Evolutionary conservation across 2,113 vertebrate species (phyloP).

Genomic region (Puffinus mauretanicus): DNA sequence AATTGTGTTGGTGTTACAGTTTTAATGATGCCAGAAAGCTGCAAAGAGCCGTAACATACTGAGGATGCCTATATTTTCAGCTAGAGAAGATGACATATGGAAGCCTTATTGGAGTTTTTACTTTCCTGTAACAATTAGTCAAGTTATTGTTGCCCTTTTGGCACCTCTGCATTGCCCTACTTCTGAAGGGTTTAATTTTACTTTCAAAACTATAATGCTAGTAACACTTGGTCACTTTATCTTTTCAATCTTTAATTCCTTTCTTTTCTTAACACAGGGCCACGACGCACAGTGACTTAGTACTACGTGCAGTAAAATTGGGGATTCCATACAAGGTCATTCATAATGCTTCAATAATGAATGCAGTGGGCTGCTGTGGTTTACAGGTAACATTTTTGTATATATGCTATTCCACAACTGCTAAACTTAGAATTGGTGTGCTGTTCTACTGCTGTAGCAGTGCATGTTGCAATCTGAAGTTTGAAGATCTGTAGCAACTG

Average conservation of each 20-base stretch:
- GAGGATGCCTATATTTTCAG: neutral
- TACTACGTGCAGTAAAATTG: constrained; percentile 86
- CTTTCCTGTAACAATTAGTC: neutral
- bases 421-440: neutral
- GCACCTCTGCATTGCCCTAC: neutral
- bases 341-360: constrained; percentile 97
- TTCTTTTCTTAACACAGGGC: constrained; percentile 77
- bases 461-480: neutral
- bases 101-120: neutral
- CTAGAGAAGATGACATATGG: neutral
- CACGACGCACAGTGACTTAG: constrained; percentile 95
- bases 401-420: neutral
- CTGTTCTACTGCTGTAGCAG: neutral
- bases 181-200: neutral
- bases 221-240: neutral
- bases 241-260: neutral
- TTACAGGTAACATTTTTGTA: constrained; percentile 83
- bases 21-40: neutral
- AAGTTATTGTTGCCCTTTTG: neutral
- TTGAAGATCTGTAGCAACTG: neutral
- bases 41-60: neutral
- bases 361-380: constrained; percentile 93
- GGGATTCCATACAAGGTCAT: constrained; percentile 89
- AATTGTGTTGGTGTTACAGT: neutral
- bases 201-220: neutral